Percentiles rank a stretch among this genome's conserved stretches.
Conservation (phyloP, 2,797 vertebrate species). For the Myotis daubentonii region DNA sequence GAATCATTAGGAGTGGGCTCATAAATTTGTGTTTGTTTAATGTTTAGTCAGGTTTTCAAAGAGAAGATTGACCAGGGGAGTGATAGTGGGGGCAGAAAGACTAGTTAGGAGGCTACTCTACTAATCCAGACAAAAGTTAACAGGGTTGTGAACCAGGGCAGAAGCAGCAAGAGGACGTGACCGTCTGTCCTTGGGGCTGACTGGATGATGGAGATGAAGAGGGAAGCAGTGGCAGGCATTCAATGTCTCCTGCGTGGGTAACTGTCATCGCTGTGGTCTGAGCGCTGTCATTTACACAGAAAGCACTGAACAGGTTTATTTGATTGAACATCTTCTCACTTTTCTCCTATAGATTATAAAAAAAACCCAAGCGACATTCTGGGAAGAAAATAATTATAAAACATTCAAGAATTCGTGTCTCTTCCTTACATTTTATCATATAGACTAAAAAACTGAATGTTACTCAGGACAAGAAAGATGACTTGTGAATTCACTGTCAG, state of each 20-base stretch:
- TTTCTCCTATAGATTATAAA: not conserved
- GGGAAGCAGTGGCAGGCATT: not conserved
- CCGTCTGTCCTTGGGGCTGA: not conserved
- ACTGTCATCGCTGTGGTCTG: not conserved
- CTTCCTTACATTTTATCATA: constrained; percentile 14
- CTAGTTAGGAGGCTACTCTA: not conserved
- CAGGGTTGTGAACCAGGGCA: not conserved
- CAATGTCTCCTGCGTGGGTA: not conserved
- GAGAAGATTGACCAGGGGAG: not conserved
- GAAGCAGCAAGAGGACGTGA: not conserved
- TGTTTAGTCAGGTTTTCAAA: constrained; percentile 5
- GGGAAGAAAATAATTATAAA: constrained; percentile 32
- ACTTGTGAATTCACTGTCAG: not conserved
- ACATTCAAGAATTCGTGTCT: not conserved
- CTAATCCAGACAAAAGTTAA: not conserved
- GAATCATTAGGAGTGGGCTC: not conserved
- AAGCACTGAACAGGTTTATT: not conserved
- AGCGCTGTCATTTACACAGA: not conserved
- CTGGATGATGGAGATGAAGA: not conserved
- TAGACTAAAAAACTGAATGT: constrained; percentile 26
- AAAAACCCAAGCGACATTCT: constrained; percentile 30
- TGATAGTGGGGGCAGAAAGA: not conserved
- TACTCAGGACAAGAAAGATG: not conserved
- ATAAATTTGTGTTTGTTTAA: not conserved
- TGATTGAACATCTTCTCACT: not conserved